Evolutionary conservation across 2,888 invertebrate species (phyloP).

Genomic region (Hypsopygia costalis): DNA sequence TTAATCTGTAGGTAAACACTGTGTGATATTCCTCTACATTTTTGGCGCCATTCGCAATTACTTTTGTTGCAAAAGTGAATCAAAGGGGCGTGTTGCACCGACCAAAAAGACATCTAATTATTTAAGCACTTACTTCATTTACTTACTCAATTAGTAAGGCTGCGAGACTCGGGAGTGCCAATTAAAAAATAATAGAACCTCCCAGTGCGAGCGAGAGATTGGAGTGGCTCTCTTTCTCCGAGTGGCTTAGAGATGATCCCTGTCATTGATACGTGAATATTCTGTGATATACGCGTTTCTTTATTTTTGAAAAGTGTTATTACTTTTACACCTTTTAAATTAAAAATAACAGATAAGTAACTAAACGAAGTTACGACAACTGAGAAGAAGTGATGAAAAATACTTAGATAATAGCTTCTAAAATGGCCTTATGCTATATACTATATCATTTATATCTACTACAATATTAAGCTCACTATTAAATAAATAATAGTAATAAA

Average conservation of each 20-base stretch:
- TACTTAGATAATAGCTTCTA: too few relatives aligned
- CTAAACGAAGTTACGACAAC: too few relatives aligned
- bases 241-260: constrained; percentile 56
- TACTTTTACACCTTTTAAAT: too few relatives aligned
- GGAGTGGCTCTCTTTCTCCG: constrained; percentile 40
- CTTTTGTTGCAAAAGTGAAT: background rate
- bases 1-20: too few relatives aligned
- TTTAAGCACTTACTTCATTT: constrained; percentile 76
- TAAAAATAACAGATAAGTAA: too few relatives aligned
- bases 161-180: constrained; percentile 67
- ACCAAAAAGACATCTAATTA: constrained; percentile 69
- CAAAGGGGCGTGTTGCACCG: background rate
- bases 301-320: constrained; percentile 18
- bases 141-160: constrained; percentile 74
- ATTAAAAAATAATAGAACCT: constrained; percentile 76
- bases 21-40: background rate
- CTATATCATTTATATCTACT: too few relatives aligned
- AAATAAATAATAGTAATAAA: too few relatives aligned
- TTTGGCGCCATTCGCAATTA: background rate
- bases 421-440: too few relatives aligned
- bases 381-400: too few relatives aligned
- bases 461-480: too few relatives aligned
- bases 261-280: constrained; percentile 29
- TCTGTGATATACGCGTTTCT: constrained; percentile 23
- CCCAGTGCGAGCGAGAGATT: constrained; percentile 53